A percentile compares a stretch with the other conserved stretches of the same genome.
Evolutionary conservation across 2,797 vertebrate species (phyloP).

Genomic region (Pyrocephalus nanus): DNA sequence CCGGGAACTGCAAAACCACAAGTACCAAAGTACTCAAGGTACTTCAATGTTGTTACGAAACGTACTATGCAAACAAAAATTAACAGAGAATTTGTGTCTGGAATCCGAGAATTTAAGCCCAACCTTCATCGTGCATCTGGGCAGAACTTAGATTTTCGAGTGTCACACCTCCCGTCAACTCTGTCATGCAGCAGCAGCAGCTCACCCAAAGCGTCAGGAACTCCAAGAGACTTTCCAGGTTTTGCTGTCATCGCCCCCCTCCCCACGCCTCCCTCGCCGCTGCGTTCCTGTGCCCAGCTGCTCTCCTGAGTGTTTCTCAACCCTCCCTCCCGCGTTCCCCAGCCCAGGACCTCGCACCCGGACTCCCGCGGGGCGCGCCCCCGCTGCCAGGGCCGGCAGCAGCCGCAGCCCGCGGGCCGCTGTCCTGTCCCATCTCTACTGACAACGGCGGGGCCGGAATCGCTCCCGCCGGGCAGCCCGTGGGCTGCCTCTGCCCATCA

Average conservation of each 20-base stretch:
- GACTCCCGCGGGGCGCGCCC: not conserved
- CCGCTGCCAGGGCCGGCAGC: not conserved
- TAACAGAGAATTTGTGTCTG: not conserved
- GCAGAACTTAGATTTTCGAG: not conserved
- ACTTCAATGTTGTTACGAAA: not conserved
- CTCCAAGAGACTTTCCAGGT: not conserved
- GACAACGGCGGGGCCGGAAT: not conserved
- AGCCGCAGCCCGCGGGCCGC: not conserved
- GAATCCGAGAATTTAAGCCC: not conserved
- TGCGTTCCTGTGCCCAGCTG: not conserved
- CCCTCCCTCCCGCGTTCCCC: not conserved
- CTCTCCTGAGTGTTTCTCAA: not conserved
- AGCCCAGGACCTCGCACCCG: not conserved
- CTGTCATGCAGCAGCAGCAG: not conserved
- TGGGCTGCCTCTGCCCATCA: not conserved
- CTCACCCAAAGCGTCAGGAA: not conserved
- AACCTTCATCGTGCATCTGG: not conserved
- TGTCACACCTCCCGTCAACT: not conserved
- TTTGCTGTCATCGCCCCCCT: not conserved
- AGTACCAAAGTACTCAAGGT: not conserved
- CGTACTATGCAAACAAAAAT: not conserved
- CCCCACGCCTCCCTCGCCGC: not conserved
- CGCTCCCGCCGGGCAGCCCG: not conserved
- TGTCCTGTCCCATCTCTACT: not conserved
- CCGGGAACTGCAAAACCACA: not conserved